phyloP scores from a whole-genome alignment of 2,797 vertebrate genomes.

The Linurgus olivaceus region DNA sequence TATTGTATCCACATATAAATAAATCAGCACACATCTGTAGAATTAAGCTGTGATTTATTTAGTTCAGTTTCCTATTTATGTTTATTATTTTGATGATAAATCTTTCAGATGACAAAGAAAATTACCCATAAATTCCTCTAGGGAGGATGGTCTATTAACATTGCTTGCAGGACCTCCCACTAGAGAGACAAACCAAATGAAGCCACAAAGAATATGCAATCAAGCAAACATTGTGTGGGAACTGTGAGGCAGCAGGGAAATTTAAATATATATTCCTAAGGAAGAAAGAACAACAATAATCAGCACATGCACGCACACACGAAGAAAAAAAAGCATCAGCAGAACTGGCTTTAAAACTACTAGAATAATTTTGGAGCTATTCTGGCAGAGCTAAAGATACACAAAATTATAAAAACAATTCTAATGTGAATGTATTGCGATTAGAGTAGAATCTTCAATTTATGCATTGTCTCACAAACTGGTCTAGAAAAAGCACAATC shows the following conservation, averaged over 20 bases:
- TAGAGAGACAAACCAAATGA: slow-evolving; percentile 41
- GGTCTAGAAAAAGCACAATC: neutral
- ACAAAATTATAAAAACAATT: neutral
- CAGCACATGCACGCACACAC: neutral
- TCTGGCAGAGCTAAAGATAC: neutral
- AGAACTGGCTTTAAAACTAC: neutral
- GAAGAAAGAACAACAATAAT: slow-evolving; percentile 6
- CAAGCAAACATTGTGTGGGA: slow-evolving; percentile 16
- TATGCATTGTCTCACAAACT: neutral
- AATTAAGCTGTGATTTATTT: slow-evolving; percentile 18
- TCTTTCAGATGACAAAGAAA: slow-evolving; percentile 37
- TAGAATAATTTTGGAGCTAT: neutral
- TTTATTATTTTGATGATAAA: slow-evolving; percentile 51
- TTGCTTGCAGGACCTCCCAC: slow-evolving; percentile 14
- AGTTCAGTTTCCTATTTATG: neutral
- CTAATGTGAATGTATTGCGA: neutral
- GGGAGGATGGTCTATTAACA: slow-evolving; percentile 10
- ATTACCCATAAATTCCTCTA: slow-evolving; percentile 13
- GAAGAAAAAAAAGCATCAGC: neutral
- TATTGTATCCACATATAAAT: neutral
- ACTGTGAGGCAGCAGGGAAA: neutral
- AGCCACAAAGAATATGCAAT: slow-evolving; percentile 25
- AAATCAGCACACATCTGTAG: neutral
- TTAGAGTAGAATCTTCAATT: neutral
- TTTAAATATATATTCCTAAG: slow-evolving; percentile 36